These are phyloP conservation scores for Oreochromis mossambicus DNA, from an alignment of 2,797 vertebrate genomes.

Conservation along the genomic window DNA sequence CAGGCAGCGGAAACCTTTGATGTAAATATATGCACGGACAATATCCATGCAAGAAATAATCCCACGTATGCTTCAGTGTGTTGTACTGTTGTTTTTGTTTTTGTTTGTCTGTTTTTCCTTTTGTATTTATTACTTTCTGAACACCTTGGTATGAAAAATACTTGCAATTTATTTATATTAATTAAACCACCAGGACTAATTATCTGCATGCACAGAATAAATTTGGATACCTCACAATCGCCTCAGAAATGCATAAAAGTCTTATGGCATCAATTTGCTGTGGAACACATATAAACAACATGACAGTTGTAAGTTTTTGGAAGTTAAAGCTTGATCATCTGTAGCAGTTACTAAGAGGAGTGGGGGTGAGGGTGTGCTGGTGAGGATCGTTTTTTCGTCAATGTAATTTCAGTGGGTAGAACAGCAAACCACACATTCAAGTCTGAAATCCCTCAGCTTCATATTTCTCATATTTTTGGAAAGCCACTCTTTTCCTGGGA, in stretches of 20 bases:
- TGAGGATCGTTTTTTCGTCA: neutral
- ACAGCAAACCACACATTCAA: neutral
- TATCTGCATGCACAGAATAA: neutral
- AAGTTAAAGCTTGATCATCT: neutral
- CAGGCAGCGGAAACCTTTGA: slow-evolving; percentile 17
- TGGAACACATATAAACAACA: neutral
- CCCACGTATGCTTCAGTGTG: neutral
- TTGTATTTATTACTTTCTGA: neutral
- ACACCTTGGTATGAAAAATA: slow-evolving; percentile 11
- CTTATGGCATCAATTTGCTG: neutral
- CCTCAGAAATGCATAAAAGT: slow-evolving; percentile 16
- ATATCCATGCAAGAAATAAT: slow-evolving; percentile 31
- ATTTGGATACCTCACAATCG: neutral
- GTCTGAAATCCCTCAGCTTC: neutral
- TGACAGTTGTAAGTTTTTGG: neutral
- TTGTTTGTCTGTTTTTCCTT: neutral
- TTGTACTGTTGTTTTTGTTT: neutral
- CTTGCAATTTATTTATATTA: slow-evolving; percentile 6
- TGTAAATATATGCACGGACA: slow-evolving; percentile 1
- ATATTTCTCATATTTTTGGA: neutral
- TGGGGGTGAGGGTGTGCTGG: neutral
- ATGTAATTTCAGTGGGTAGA: neutral
- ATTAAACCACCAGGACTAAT: slow-evolving; percentile 31
- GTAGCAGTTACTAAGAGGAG: neutral
- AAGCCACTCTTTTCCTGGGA: neutral